These are phyloP conservation scores for Otolemur crassicaudatus DNA, from an alignment of 2,797 vertebrate genomes.

Conservation along the genomic window DNA sequence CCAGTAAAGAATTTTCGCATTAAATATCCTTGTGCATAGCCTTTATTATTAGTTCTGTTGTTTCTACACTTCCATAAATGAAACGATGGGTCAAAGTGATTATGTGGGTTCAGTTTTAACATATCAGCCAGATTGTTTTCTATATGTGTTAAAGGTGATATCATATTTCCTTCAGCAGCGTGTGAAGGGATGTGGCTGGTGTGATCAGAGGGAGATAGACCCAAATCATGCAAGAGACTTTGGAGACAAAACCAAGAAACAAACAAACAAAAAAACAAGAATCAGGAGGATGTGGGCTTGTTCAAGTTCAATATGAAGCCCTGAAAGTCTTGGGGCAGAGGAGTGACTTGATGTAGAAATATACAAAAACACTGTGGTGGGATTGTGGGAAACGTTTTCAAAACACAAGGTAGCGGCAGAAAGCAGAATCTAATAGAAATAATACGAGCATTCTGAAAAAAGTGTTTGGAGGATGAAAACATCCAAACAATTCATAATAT, in stretches of 20 bases:
- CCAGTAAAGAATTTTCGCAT: background rate
- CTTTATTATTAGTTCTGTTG: background rate
- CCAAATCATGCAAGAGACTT: background rate
- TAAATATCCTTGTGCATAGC: background rate
- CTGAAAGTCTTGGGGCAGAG: background rate
- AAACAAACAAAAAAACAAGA: background rate
- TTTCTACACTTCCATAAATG: background rate
- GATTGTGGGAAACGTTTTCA: background rate
- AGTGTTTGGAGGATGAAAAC: background rate
- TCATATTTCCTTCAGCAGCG: background rate
- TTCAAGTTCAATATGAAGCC: background rate
- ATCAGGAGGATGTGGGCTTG: background rate
- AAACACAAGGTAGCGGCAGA: background rate
- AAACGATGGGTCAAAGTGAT: background rate
- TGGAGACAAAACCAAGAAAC: background rate
- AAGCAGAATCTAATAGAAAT: background rate
- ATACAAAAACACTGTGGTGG: background rate
- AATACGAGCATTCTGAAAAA: background rate
- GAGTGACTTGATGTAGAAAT: background rate
- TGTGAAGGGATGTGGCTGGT: background rate
- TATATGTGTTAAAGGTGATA: background rate
- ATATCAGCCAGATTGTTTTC: background rate
- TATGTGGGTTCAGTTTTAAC: conserved; percentile 18
- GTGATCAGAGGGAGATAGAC: background rate
- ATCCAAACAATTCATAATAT: conserved; percentile 22